These are phyloP conservation scores for Telenomus remus DNA, from an alignment of 1,140 invertebrate species.

Conservation along the genomic window DNA sequence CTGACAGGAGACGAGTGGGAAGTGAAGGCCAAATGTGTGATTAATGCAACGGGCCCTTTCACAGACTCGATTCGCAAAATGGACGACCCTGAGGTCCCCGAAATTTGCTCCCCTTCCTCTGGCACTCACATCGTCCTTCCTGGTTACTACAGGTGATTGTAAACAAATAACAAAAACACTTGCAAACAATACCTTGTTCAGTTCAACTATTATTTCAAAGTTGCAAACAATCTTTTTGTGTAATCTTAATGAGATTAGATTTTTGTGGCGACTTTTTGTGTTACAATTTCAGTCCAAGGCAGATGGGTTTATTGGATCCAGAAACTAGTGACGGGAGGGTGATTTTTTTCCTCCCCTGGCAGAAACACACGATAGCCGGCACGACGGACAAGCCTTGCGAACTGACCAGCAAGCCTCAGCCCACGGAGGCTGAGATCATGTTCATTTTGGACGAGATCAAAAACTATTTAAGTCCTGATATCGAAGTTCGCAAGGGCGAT, in stretches of 20 bases:
- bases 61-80: constrained; percentile 96
- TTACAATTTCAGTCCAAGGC: constrained; percentile 64
- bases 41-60: constrained; percentile 99
- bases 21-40: constrained; percentile 94
- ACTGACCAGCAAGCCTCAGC: constrained; percentile 93
- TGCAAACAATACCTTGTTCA: too few relatives aligned
- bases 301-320: constrained; percentile 99
- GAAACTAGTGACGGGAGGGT: constrained; percentile 97
- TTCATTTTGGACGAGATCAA: constrained; percentile 98
- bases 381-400: constrained; percentile 97
- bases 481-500: constrained; percentile 97
- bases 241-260: too few relatives aligned
- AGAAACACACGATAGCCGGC: constrained; percentile 96
- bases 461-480: constrained; percentile 96
- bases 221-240: too few relatives aligned
- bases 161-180: too few relatives aligned
- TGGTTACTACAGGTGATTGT: constrained; percentile 91
- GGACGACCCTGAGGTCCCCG: constrained; percentile 88
- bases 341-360: constrained; percentile 99
- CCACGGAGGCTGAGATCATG: constrained; percentile 97
- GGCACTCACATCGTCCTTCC: constrained; percentile 98
- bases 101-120: constrained; percentile 96
- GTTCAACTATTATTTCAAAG: too few relatives aligned
- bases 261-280: not conserved
- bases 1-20: constrained; percentile 92